Evolutionary conservation across 2,888 invertebrate species (phyloP).

Genomic region (Xanthia icteritia): DNA sequence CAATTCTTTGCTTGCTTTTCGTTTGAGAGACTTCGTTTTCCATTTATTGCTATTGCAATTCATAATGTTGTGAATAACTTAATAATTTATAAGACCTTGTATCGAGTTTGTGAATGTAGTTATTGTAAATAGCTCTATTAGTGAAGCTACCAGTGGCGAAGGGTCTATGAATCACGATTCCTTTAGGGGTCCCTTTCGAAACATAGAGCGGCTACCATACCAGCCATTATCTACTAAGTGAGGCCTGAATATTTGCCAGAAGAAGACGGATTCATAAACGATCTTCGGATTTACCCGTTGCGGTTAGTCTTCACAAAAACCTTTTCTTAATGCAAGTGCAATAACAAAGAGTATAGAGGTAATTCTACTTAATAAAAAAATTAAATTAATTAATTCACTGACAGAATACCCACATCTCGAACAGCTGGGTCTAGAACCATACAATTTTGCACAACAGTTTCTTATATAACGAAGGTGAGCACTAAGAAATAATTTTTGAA

Average conservation of each 20-base stretch:
- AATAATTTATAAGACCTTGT: conserved; percentile 32
- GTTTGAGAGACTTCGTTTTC: not conserved
- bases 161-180: conserved; percentile 14
- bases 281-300: not conserved
- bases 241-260: not conserved
- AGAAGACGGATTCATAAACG: not conserved
- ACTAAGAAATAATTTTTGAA: too few species aligned
- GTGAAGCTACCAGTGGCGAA: conserved; percentile 26
- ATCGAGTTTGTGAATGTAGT: conserved; percentile 40
- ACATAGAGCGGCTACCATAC: not conserved
- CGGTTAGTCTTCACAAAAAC: not conserved
- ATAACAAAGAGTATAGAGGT: too few species aligned
- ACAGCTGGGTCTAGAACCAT: too few species aligned
- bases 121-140: conserved; percentile 46
- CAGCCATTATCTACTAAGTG: not conserved
- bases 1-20: not conserved
- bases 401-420: too few species aligned
- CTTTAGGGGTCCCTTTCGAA: conserved; percentile 3
- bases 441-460: too few species aligned
- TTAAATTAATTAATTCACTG: too few species aligned
- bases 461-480: too few species aligned
- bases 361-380: too few species aligned
- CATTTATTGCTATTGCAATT: not conserved
- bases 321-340: not conserved
- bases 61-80: too few species aligned